Percentiles rank a stretch among this genome's conserved stretches.
Evolutionary conservation across 2,113 vertebrate species (phyloP).

Genomic region (Rynchops niger): DNA sequence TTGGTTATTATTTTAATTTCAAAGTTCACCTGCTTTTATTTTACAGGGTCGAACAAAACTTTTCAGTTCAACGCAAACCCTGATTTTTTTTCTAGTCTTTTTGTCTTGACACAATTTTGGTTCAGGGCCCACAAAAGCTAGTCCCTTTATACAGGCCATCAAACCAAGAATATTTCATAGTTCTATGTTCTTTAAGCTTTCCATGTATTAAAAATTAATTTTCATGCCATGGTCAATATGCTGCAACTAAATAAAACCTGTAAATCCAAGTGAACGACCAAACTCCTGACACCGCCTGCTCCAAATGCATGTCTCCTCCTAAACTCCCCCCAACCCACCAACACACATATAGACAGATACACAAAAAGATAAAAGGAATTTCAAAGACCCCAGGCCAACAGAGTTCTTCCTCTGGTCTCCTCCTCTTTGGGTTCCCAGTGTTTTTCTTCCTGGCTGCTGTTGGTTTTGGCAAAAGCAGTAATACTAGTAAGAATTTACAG

Average conservation of each 20-base stretch:
- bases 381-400: neutral
- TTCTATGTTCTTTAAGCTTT: neutral
- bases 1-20: neutral
- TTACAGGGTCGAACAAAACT: neutral
- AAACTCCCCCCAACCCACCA: neutral
- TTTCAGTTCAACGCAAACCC: neutral
- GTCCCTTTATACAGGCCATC: neutral
- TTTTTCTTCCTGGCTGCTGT: neutral
- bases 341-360: neutral
- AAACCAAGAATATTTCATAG: neutral
- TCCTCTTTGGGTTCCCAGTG: neutral
- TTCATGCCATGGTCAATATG: neutral
- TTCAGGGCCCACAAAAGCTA: neutral
- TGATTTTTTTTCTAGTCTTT: neutral
- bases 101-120: neutral
- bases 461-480: neutral
- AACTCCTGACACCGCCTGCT: neutral
- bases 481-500: neutral
- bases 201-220: neutral
- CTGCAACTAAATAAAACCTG: neutral
- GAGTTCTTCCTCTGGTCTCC: neutral
- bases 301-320: neutral
- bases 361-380: neutral
- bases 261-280: neutral
- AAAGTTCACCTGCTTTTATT: neutral